phyloP scores from a whole-genome alignment of 2,797 vertebrate genomes.

The Oceanodroma leucorhoa region DNA sequence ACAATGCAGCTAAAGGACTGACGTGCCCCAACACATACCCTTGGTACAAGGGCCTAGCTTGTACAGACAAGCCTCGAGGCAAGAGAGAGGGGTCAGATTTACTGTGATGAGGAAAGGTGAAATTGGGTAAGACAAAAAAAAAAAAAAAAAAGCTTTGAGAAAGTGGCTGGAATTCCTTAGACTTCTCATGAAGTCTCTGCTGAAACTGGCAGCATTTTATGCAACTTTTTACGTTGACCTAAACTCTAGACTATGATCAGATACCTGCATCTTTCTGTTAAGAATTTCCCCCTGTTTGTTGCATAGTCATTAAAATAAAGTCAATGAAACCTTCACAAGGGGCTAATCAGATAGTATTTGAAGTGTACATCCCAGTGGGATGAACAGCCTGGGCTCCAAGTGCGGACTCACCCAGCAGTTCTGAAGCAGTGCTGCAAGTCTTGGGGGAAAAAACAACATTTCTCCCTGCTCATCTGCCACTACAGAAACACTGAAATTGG shows the following conservation, averaged over 20 bases:
- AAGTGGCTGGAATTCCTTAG: neutral
- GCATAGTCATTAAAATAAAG: neutral
- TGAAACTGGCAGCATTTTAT: neutral
- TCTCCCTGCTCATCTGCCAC: neutral
- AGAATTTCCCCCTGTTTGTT: neutral
- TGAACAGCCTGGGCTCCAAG: neutral
- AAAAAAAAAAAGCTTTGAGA: neutral
- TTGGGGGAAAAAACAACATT: fast-evolving
- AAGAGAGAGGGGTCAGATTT: conserved; percentile 14
- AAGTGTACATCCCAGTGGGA: neutral
- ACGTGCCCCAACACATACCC: neutral
- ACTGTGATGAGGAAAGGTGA: neutral
- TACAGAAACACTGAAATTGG: neutral
- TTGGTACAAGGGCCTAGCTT: neutral
- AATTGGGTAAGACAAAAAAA: neutral
- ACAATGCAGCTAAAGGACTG: neutral
- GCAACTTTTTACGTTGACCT: neutral
- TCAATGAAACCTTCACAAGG: neutral
- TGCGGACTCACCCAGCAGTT: fast-evolving
- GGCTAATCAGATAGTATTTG: neutral
- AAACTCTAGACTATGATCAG: neutral
- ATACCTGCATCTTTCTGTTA: neutral
- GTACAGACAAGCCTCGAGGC: conserved; percentile 4
- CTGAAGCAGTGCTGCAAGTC: neutral
- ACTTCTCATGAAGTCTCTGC: neutral